These are phyloP conservation scores for Seriola quinqueradiata DNA, from an alignment of 2,113 vertebrate genomes.

Conservation along the genomic window DNA sequence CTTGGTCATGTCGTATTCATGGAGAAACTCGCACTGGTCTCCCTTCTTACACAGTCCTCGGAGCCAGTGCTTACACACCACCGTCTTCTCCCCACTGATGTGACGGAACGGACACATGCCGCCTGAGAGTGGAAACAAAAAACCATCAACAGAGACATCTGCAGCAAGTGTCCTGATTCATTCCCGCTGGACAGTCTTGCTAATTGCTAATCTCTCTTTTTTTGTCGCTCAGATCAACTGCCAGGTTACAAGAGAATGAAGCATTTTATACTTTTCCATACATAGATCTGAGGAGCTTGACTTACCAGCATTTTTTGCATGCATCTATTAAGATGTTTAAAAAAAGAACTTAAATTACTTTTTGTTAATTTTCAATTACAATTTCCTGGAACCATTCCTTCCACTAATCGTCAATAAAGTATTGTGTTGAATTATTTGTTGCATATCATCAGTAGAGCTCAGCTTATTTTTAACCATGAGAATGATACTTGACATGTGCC, in stretches of 20 bases:
- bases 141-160: accelerated
- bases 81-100: slow-evolving; percentile 98
- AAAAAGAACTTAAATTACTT: too few relatives aligned
- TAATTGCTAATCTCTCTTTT: neutral
- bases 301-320: neutral
- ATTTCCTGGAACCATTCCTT: too few relatives aligned
- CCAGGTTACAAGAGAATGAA: neutral
- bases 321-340: too few relatives aligned
- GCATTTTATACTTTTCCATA: neutral
- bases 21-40: slow-evolving; percentile 98
- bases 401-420: too few relatives aligned
- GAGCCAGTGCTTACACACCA: slow-evolving; percentile 99
- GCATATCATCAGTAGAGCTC: too few relatives aligned
- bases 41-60: slow-evolving; percentile 98
- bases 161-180: neutral
- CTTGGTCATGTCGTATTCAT: slow-evolving; percentile 99
- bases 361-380: too few relatives aligned
- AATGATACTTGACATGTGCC: too few relatives aligned
- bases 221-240: neutral
- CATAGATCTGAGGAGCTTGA: neutral
- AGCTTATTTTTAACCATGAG: too few relatives aligned
- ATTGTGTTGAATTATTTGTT: too few relatives aligned
- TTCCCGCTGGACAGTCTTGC: too few relatives aligned
- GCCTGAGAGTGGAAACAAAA: slow-evolving; percentile 77
- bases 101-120: slow-evolving; percentile 98